Base-by-base conservation (phyloP, 2,113 vertebrate species). In the Tangachromis dhanisi region DNA sequence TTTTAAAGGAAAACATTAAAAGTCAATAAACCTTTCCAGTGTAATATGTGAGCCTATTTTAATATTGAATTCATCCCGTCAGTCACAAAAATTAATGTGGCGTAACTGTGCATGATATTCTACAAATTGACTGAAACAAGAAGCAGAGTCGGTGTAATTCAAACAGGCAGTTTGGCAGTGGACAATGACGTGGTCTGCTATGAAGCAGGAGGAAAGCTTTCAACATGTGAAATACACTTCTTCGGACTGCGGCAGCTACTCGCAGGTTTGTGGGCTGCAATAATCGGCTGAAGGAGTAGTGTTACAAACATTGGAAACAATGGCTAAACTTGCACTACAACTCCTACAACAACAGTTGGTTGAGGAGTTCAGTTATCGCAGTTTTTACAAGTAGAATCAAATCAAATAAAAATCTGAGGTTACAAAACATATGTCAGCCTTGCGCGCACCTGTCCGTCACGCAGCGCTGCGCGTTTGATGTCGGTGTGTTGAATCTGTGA, bases 11-110 rank as follows among this genome's bases (percentile, higher is more conserved):
- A 55, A 66, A 76, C 45, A 86, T 87, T 59, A 87, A 87, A 68
- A 45, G 81, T 53, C n/a, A 86, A 80, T 87, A 45, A 83, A 86
- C 5, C 81, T 79, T 83, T 84, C 31, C 35, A 33, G 55, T 1
- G 9, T 71, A 61, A 91, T 90, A 80, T 86, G 71, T 66, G 33
- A 85, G 83, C 11, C 35, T 57, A 19, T 86, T 83, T 80, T 80
- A 79, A 89, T 81, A 66, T 55, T 9, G 68, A 84, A 82, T 80
- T 78, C 33, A 79, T 85, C 38, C 82, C 24, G 42, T 90, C 71
- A 84, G 86, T 87, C 84, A 84, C 86, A 84, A 80, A 91, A 89
- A 88, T 81, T 63, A 84, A 86, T 92, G 81, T 59, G 63, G 16
- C 71, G 17, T 86, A 88, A 88, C 79, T 55, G 12, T 45, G 42